Evolutionary conservation across 2,113 vertebrate species (phyloP), one percentile per base, ranked within the genome.

Genomic region (Mesitornis unicolor): DNA sequence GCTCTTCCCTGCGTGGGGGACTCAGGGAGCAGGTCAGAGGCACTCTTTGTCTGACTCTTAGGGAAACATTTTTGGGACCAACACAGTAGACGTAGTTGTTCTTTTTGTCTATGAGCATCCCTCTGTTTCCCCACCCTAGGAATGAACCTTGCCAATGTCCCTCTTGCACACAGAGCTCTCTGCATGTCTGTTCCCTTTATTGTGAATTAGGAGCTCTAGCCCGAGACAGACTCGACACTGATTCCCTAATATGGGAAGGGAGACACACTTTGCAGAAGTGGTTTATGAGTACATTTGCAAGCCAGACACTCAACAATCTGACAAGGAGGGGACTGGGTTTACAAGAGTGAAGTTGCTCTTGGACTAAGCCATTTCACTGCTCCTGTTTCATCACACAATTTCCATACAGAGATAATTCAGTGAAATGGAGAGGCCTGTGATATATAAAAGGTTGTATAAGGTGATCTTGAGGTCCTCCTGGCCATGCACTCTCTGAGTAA

Each of bases 41-140:
- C 16, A 59, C 1, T 0, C 16, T 78, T 71, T 13, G 2, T 74
- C 36, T 24, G 38, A 21, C 3, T 18, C 4, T 31, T n/a, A 56
- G 12, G 31, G 31, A 87, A 87, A 73, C 9, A 12, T 51, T 68
- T 67, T n/a, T 7, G 33, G 57, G 61, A 67, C 6, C 2, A 1
- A 68, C 45, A 51, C 9, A n/a, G 22, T 11, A 77, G 59, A 17
- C 1, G 0, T 20, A 73, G 51, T 20, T 22, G 48, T 73, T 36
- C 47, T 81, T 2, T 45, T 57, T 71, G 19, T 21, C 13, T 31
- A 29, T 21, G 16, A 69, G 11, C 60, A 61, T 33, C 54, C 20
- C 18, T 31, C 48, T 61, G 17, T 77, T 73, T 68, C 26, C 43
- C 33, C 70, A 40, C 18, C 16, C 63, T 56, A 14, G 29, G 48